A percentile compares a stretch with the other conserved stretches of the same genome.
phyloP scores from a whole-genome alignment of 92 coral and sea anemone genomes.

The Zoanthus solanderi region DNA sequence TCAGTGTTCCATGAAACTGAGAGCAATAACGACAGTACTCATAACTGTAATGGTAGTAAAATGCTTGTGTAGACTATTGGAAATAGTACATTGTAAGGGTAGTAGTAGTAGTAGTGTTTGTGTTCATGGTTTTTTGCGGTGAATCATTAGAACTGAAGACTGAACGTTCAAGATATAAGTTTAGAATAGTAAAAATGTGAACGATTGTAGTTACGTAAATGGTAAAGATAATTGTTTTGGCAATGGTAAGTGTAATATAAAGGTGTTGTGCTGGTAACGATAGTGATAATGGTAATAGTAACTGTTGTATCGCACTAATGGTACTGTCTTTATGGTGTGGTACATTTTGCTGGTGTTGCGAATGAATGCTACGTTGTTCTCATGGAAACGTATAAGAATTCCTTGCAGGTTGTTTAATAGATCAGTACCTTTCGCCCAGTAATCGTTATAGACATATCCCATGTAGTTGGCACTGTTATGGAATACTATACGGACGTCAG shows the following conservation, averaged over 20 bases:
- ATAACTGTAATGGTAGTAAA: neutral
- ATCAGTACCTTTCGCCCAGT: constrained; percentile 77
- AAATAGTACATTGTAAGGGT: too few relatives aligned
- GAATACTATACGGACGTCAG: constrained; percentile 47
- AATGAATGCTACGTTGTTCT: constrained; percentile 52
- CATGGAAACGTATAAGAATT: constrained; percentile 63
- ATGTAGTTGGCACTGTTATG: constrained; percentile 54
- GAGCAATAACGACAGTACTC: neutral
- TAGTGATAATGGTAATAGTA: neutral
- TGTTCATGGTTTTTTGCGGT: too few relatives aligned
- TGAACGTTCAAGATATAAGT: too few relatives aligned
- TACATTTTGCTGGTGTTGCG: constrained; percentile 56
- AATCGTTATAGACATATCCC: constrained; percentile 66
- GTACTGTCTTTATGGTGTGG: neutral
- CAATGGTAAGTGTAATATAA: too few relatives aligned
- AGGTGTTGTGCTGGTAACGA: neutral
- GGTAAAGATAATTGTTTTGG: too few relatives aligned
- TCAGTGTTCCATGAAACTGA: neutral
- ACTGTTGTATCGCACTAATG: neutral
- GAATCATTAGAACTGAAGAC: too few relatives aligned
- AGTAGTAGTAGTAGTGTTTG: neutral
- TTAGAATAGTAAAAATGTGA: too few relatives aligned
- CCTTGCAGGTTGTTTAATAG: constrained; percentile 63
- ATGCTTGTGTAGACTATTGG: too few relatives aligned
- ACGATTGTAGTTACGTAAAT: too few relatives aligned